Percentiles rank a stretch among this genome's conserved stretches.
Evolutionary conservation across 2,888 invertebrate species (phyloP).

Genomic region (Agriotes lineatus): DNA sequence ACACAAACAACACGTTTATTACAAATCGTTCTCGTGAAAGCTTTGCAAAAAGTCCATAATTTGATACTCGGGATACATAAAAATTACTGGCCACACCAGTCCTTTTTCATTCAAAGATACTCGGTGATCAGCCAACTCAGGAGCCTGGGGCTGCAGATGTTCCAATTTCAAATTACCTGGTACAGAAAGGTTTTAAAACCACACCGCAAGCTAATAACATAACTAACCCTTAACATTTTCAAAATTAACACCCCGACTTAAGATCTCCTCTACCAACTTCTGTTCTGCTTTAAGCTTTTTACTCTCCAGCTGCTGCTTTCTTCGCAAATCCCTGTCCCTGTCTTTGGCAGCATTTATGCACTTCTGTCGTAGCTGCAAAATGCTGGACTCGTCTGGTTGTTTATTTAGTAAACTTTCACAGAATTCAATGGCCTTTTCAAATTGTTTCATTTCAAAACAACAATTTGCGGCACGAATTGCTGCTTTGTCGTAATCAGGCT

Average conservation of each 20-base stretch:
- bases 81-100: slow-evolving; percentile 88
- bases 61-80: slow-evolving; percentile 90
- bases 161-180: slow-evolving; percentile 64
- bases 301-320: slow-evolving; percentile 65
- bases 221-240: slow-evolving; percentile 69
- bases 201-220: neutral
- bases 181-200: no score
- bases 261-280: slow-evolving; percentile 65
- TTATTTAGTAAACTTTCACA: slow-evolving; percentile 77
- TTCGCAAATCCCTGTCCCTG: slow-evolving; percentile 70
- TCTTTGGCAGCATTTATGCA: slow-evolving; percentile 69
- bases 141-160: slow-evolving; percentile 74
- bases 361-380: slow-evolving; percentile 69
- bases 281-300: slow-evolving; percentile 66
- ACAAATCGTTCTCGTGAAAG: slow-evolving; percentile 80
- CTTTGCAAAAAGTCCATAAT: slow-evolving; percentile 89
- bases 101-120: slow-evolving; percentile 74
- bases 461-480: slow-evolving; percentile 81
- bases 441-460: slow-evolving; percentile 75
- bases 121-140: slow-evolving; percentile 74
- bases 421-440: slow-evolving; percentile 78
- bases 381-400: slow-evolving; percentile 70
- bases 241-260: slow-evolving; percentile 68
- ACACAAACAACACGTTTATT: slow-evolving; percentile 54
- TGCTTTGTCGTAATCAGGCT: slow-evolving; percentile 84